phyloP scores from a whole-genome alignment of 2,797 vertebrate species.

The Iguana delicatissima region DNA sequence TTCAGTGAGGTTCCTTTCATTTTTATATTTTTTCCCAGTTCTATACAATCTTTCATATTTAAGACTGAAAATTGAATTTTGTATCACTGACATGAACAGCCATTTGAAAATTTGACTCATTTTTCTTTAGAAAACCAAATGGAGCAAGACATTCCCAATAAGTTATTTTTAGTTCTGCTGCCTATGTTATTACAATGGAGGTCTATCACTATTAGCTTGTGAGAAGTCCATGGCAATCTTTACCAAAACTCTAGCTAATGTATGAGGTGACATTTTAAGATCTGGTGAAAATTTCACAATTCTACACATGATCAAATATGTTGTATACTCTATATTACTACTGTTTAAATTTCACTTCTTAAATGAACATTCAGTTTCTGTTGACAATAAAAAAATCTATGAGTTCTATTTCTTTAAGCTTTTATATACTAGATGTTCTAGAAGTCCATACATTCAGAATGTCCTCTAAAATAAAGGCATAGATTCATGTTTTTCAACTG shows the following conservation, averaged over 20 bases:
- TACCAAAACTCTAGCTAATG: conserved; percentile 4
- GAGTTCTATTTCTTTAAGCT: background rate
- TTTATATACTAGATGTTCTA: background rate
- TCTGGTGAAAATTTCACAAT: conserved; percentile 4
- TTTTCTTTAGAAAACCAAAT: conserved; percentile 17
- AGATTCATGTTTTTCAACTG: background rate
- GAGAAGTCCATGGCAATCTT: background rate
- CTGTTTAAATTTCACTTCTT: background rate
- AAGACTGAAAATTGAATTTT: background rate
- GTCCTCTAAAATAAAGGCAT: background rate
- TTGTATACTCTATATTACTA: background rate
- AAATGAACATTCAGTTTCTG: background rate
- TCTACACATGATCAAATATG: background rate
- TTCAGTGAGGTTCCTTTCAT: background rate
- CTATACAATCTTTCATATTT: background rate
- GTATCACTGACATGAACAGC: conserved; percentile 3
- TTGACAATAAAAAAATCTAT: conserved; percentile 10
- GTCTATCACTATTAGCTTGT: background rate
- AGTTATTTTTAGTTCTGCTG: conserved; percentile 17
- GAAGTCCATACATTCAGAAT: background rate
- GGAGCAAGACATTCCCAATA: background rate
- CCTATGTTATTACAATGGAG: background rate
- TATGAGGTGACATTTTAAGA: background rate
- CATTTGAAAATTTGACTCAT: background rate
- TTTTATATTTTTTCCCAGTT: background rate